Base-by-base conservation (phyloP, 1,140 invertebrate species). In the Cataglyphis hispanica region DNA sequence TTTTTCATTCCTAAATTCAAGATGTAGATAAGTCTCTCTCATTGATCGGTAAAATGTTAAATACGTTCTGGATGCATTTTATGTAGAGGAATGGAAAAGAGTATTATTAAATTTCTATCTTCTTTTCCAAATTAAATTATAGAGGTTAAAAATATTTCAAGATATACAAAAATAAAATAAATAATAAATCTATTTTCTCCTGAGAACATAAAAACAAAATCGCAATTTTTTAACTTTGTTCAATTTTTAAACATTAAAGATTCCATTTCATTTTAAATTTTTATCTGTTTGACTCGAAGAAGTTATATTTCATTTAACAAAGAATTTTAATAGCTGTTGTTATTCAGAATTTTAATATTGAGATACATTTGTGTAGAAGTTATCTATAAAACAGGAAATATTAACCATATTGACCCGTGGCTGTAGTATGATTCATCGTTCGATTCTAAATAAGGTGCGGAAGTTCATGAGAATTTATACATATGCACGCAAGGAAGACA, bases 381-480 rank as follows among this genome's bases (percentile, higher is more conserved):
- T 60, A n/a, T 19, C 13, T 25, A 8, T 16, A 27, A 69, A 64
- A 56, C 25, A 37, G 19, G 16, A 66, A 11, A 37, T 25, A 11
- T 61, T 53, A 46, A 43, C 22, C 25, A 64, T 72, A 37, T 22
- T 69, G 46, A 80, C 22, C 25, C n/a, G 1, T 8, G 37, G 43
- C 2, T 19, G 50, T 50, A 34, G 37, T 8, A 53, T 63, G 61
- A 56, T 53, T 78, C 67, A 78, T 64, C 25, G 2, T 77, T 64
- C 63, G 40, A 22, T 67, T 66, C 11, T 37, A 67, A 67, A 6
- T 25, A 1, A 27, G 3, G 2, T 56, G 19, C 43, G 76, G 22
- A 80, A 80, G 46, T 80, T 56, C 13, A 50, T 58, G 22, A 80
- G 10, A 19, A 69, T 69, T 69, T 22, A 46, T 13, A 19, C 46